These are phyloP conservation scores for Maniola jurtina DNA, from an alignment of 1,140 invertebrate species.

Conservation along the genomic window DNA sequence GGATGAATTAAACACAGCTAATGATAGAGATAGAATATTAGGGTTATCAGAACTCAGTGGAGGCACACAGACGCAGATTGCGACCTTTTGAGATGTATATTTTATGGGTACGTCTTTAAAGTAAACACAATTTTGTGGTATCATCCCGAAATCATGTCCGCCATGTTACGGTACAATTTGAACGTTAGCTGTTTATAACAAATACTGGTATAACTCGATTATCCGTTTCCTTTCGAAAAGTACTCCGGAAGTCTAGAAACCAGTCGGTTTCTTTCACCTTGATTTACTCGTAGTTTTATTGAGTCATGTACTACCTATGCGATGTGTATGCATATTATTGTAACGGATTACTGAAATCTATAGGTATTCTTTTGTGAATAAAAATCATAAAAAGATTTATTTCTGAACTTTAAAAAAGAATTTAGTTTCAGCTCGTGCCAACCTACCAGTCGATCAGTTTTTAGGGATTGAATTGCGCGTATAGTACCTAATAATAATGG, in stretches of 20 bases:
- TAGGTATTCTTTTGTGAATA: neutral
- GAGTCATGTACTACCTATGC: neutral
- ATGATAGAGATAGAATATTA: too few relatives aligned
- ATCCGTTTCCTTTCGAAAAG: conserved; percentile 33
- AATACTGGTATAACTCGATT: conserved; percentile 29
- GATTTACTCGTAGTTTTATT: conserved; percentile 18
- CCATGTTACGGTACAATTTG: conserved; percentile 29
- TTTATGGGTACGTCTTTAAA: neutral
- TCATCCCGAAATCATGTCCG: conserved; percentile 15
- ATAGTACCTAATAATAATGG: neutral
- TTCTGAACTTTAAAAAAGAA: neutral
- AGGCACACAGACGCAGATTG: too few relatives aligned
- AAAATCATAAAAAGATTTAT: neutral
- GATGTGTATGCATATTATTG: conserved; percentile 1
- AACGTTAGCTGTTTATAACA: conserved; percentile 17
- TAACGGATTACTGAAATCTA: neutral
- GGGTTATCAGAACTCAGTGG: too few relatives aligned
- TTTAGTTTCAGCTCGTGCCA: neutral
- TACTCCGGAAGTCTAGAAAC: conserved; percentile 30
- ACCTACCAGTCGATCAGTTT: too few relatives aligned
- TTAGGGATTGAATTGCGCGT: neutral
- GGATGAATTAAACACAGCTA: too few relatives aligned
- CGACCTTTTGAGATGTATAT: neutral
- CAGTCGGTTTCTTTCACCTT: conserved; percentile 26
- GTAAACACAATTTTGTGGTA: conserved; percentile 10